Evolutionary conservation across 2,797 vertebrate species (phyloP).

Genomic region (Sardinella longiceps): DNA sequence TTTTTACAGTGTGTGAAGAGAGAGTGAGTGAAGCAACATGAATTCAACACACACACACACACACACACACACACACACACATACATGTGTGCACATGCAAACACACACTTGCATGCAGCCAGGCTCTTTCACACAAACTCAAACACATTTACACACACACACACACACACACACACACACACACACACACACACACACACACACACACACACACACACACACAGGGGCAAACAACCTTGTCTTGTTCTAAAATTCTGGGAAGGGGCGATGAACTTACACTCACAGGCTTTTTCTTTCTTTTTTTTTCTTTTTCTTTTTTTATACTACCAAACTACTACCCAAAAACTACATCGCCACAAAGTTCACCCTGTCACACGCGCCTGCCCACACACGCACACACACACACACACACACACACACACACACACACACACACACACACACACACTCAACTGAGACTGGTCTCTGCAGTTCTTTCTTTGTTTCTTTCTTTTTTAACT

Average conservation of each 20-base stretch:
- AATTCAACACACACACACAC: slow-evolving; percentile 25
- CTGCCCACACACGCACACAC: slow-evolving; percentile 14
- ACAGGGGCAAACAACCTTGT: slow-evolving; percentile 32
- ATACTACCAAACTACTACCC: not conserved
- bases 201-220: not conserved
- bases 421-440: not conserved
- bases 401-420: slow-evolving; percentile 29
- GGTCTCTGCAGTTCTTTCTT: not conserved
- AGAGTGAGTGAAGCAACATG: not conserved
- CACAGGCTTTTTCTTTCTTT: not conserved
- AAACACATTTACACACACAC: slow-evolving; percentile 38
- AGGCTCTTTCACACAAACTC: not conserved
- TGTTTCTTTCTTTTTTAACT: not conserved
- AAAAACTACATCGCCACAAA: not conserved
- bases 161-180: slow-evolving; percentile 26
- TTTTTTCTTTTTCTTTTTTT: not conserved
- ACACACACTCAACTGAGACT: not conserved
- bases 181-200: slow-evolving; percentile 1
- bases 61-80: slow-evolving; percentile 35
- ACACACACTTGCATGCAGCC: not conserved
- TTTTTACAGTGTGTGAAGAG: not conserved
- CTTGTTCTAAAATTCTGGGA: slow-evolving; percentile 17
- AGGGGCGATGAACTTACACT: not conserved
- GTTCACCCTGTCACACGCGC: not conserved
- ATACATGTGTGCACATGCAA: slow-evolving; percentile 9